Percentiles rank a stretch among this genome's conserved stretches.
phyloP scores from a whole-genome alignment of 1,140 invertebrate species.

The Anastatus disparis region DNA sequence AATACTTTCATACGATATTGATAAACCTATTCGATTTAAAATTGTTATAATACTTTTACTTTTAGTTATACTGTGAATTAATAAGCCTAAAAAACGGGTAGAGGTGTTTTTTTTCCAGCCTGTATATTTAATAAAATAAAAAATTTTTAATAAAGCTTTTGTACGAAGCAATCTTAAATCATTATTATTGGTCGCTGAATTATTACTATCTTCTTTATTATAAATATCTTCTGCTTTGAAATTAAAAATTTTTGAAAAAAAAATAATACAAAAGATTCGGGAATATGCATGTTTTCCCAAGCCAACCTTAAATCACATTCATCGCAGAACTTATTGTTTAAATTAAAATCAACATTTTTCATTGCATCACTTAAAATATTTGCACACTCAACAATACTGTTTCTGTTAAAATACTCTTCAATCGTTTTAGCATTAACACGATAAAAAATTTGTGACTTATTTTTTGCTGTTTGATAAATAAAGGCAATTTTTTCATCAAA shows the following conservation, averaged over 20 bases:
- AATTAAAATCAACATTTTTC: background rate
- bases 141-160: too few species aligned
- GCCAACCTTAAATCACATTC: background rate
- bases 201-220: background rate
- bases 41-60: constrained; percentile 10
- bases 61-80: background rate
- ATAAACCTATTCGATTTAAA: constrained; percentile 1
- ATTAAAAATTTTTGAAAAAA: constrained; percentile 8
- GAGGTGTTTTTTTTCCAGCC: too few species aligned
- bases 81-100: background rate
- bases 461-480: background rate
- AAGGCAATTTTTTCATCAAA: constrained; percentile 1
- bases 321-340: constrained; percentile 19
- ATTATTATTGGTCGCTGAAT: too few species aligned
- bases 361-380: background rate
- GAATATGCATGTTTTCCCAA: background rate
- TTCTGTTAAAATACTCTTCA: background rate
- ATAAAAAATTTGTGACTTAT: background rate
- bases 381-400: background rate
- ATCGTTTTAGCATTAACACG: background rate
- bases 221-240: background rate
- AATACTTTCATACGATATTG: constrained; percentile 17
- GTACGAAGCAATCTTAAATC: too few species aligned
- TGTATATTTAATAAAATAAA: too few species aligned
- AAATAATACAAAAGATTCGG: background rate